Evolutionary conservation across 2,113 vertebrate species (phyloP).

Genomic region (Tricholaema leucomelas): DNA sequence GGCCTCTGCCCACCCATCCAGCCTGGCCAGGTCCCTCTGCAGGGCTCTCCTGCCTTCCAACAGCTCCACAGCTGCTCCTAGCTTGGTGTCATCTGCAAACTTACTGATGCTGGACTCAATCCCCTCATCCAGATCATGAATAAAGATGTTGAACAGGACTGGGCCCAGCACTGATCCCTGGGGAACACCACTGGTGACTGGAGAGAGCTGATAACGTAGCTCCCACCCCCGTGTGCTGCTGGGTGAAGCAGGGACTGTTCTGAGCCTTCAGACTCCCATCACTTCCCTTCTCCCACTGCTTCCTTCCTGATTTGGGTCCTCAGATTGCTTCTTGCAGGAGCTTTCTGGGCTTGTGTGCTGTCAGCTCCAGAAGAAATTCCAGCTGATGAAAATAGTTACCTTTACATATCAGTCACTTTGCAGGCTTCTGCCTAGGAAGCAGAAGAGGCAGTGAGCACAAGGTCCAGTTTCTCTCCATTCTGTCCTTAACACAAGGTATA

Average conservation of each 20-base stretch:
- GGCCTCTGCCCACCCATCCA: too few species aligned
- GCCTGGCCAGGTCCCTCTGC: too few species aligned
- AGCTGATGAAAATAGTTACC: background rate
- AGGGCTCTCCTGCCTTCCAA: too few species aligned
- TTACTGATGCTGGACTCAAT: too few species aligned
- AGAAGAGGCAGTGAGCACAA: background rate
- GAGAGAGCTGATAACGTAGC: background rate
- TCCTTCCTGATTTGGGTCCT: background rate
- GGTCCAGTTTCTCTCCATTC: background rate
- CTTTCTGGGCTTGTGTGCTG: background rate
- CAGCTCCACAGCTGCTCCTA: too few species aligned
- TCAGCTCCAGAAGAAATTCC: background rate
- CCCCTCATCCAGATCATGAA: too few species aligned
- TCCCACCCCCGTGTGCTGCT: rapidly evolving
- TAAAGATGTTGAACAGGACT: too few species aligned
- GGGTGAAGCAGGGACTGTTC: background rate
- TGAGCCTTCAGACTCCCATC: background rate
- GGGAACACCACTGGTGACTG: too few species aligned
- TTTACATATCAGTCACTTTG: constrained; percentile 16
- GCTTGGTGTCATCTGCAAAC: too few species aligned
- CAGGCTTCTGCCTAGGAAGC: constrained; percentile 2
- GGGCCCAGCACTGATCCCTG: too few species aligned
- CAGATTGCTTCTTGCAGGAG: background rate
- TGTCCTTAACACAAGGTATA: background rate
- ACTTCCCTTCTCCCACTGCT: background rate